These are phyloP conservation scores for Cataglyphis rosenhaueri DNA, from an alignment of 2,888 invertebrate species.

Conservation along the genomic window DNA sequence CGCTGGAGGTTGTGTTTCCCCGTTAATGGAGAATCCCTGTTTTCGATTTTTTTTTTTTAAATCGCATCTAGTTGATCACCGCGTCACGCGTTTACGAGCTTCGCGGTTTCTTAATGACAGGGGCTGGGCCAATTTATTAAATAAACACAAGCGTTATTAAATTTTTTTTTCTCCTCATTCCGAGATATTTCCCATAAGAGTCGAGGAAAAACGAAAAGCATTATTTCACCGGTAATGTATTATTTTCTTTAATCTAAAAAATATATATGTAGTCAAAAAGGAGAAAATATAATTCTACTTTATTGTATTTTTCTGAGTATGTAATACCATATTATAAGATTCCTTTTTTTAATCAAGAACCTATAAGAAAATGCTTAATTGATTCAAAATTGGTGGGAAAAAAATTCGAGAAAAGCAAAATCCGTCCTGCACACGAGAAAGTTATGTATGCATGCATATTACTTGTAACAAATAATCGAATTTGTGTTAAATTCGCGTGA, in stretches of 20 bases:
- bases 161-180: background rate
- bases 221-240: background rate
- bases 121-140: slow-evolving; percentile 29
- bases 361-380: background rate
- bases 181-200: slow-evolving; percentile 6
- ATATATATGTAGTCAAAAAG: background rate
- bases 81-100: slow-evolving; percentile 43
- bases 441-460: background rate
- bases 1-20: slow-evolving; percentile 35
- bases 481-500: slow-evolving; percentile 22
- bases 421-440: no score
- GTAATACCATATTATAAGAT: background rate
- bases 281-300: background rate
- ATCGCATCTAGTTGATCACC: slow-evolving; percentile 32
- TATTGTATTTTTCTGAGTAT: background rate
- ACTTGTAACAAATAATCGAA: slow-evolving; percentile 12
- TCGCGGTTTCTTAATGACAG: background rate
- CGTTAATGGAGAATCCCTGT: slow-evolving; percentile 48
- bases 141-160: slow-evolving; percentile 29
- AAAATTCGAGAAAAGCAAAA: background rate
- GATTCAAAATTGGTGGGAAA: background rate
- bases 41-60: slow-evolving; percentile 37
- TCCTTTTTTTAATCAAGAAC: background rate
- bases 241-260: background rate
- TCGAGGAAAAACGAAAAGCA: background rate